A percentile compares a stretch with the other conserved stretches of the same genome.
Conservation (phyloP, 2,113 vertebrate species). For the Trematomus loennbergii region DNA sequence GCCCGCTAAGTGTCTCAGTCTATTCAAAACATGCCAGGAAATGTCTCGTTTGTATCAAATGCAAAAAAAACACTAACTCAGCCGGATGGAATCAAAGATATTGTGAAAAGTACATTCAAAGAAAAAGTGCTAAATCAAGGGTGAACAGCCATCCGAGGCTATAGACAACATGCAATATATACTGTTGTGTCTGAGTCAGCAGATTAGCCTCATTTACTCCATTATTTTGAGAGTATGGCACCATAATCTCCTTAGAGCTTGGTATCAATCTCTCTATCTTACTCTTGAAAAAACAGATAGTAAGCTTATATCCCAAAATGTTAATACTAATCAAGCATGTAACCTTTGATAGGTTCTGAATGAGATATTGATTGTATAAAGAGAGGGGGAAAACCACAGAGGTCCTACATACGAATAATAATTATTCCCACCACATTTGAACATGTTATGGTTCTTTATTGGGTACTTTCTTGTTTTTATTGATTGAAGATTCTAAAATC, state of each 20-base stretch:
- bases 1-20: background rate
- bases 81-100: conserved; percentile 7
- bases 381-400: no score
- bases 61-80: background rate
- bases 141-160: background rate
- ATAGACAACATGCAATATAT: background rate
- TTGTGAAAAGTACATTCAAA: background rate
- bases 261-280: background rate
- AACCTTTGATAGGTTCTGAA: background rate
- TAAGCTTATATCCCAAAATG: background rate
- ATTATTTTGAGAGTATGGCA: background rate
- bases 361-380: background rate
- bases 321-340: background rate
- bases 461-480: no score
- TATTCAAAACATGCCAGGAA: conserved; percentile 9
- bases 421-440: background rate
- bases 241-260: no score
- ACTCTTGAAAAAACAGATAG: background rate
- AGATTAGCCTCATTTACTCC: background rate
- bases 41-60: background rate
- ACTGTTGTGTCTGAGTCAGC: background rate
- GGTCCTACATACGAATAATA: background rate
- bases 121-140: no score
- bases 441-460: background rate
- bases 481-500: no score